These are phyloP conservation scores for Schizopygopsis pylzovi DNA, from an alignment of 2,797 vertebrate species.

Conservation along the genomic window DNA sequence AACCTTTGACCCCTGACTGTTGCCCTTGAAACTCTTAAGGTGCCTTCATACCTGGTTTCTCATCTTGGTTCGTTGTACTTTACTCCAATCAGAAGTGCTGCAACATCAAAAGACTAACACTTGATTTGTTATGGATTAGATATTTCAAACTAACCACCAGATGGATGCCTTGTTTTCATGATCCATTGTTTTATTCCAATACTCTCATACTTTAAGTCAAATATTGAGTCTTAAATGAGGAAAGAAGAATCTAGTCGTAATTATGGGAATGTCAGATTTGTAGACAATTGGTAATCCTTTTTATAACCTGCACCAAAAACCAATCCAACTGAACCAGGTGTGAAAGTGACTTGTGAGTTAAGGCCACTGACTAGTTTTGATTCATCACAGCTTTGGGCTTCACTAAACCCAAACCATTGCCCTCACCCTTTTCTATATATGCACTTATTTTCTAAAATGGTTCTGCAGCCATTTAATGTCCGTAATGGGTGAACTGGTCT, in stretches of 20 bases:
- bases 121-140: slow-evolving; percentile 14
- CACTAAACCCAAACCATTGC: slow-evolving; percentile 7
- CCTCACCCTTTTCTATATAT: slow-evolving; percentile 2
- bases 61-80: neutral
- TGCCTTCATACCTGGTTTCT: slow-evolving; percentile 23
- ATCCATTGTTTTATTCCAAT: neutral
- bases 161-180: neutral
- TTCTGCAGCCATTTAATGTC: slow-evolving; percentile 16
- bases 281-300: neutral
- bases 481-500: slow-evolving; percentile 7
- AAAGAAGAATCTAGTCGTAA: neutral
- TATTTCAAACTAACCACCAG: neutral
- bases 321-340: slow-evolving; percentile 35
- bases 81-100: too few relatives aligned
- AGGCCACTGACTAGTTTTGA: slow-evolving; percentile 25
- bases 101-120: neutral
- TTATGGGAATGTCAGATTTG: neutral
- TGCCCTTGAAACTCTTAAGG: slow-evolving; percentile 32
- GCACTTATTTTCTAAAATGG: slow-evolving; percentile 10
- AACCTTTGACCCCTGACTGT: slow-evolving; percentile 43
- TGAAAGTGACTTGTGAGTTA: slow-evolving; percentile 19
- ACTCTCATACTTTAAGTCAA: neutral
- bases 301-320: neutral
- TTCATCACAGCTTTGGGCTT: neutral
- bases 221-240: neutral